Conservation (phyloP, 2,888 invertebrate species). For the Eustalomyia histrio region DNA sequence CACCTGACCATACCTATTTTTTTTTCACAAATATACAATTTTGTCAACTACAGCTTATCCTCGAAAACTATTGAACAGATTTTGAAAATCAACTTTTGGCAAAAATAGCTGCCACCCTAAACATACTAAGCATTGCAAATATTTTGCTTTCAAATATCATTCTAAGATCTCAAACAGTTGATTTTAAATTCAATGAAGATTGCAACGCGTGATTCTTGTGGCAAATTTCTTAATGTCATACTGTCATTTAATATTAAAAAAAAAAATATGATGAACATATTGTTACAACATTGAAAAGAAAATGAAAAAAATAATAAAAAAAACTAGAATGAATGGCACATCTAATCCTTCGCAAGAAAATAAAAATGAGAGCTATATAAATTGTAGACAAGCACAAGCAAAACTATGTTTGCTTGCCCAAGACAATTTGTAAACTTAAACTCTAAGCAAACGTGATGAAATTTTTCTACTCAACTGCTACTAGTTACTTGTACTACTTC, state of each 20-base stretch:
- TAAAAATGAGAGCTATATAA: constrained; percentile 49
- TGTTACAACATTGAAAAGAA: constrained; percentile 17
- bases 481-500: constrained; percentile 17
- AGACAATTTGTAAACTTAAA: constrained; percentile 66
- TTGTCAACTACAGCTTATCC: no score
- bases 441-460: constrained; percentile 66
- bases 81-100: no score
- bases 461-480: constrained; percentile 39
- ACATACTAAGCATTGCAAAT: neutral
- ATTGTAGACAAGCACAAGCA: constrained; percentile 42
- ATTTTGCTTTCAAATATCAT: neutral
- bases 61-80: no score
- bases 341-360: constrained; percentile 20
- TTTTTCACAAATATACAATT: no score
- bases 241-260: constrained; percentile 30
- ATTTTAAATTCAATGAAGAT: constrained; percentile 56
- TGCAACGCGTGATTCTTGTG: constrained; percentile 53
- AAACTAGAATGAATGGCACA: neutral
- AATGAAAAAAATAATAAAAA: no score
- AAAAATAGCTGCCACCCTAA: no score
- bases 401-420: constrained; percentile 47
- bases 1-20: no score
- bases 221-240: constrained; percentile 53
- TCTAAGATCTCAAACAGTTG: constrained; percentile 53
- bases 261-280: constrained; percentile 37